Base-by-base conservation (phyloP, 2,888 invertebrate genomes). In the Polyploca ridens region DNA sequence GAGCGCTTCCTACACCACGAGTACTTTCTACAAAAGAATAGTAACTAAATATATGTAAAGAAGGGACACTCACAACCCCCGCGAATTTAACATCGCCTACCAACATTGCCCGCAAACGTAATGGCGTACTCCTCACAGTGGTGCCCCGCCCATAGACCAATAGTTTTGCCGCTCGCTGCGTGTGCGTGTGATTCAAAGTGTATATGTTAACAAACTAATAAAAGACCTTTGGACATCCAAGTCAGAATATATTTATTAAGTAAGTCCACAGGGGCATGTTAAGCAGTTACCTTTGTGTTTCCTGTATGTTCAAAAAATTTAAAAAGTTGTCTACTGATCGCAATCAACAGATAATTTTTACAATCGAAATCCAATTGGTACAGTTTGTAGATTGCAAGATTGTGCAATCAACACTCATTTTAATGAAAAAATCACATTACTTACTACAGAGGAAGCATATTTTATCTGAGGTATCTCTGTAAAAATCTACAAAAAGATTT, bases 291-390 rank as follows among this genome's bases (percentile, higher is more conserved):
- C 0, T 14, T 44, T 44, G 1, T 7, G n/a, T 7, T n/a, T n/a
- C n/a, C 46, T n/a, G 5, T n/a, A 46, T 46, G n/a, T 46, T 6
- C 8, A 38, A 38, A 44, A 44, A 14, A 6, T 0, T n/a, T n/a
- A 46, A 46, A 46, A 46, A 5, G 6, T 0, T 6, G n/a, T 46
- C n/a, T n/a, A 14, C 14, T 3, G 46, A 46, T 46, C 46, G 6
- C n/a, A 46, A 46, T 46, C 46, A 5, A n/a, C 0, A 6, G 5
- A 6, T n/a, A 46, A 1, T 46, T 46, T 14, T 14, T n/a, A 46
- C 46, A 46, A 46, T 46, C 46, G 14, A 46, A 46, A 46, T 46
- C 46, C 46, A 46, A 46, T 46, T 46, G 46, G n/a, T n/a, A 46
- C n/a, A 46, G n/a, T 6, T n/a, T 46, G 46, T 46, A 46, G 46